Evolutionary conservation across 2,888 invertebrate species (phyloP), one percentile per base, ranked within the genome.

Genomic region (Xylophagus ater): DNA sequence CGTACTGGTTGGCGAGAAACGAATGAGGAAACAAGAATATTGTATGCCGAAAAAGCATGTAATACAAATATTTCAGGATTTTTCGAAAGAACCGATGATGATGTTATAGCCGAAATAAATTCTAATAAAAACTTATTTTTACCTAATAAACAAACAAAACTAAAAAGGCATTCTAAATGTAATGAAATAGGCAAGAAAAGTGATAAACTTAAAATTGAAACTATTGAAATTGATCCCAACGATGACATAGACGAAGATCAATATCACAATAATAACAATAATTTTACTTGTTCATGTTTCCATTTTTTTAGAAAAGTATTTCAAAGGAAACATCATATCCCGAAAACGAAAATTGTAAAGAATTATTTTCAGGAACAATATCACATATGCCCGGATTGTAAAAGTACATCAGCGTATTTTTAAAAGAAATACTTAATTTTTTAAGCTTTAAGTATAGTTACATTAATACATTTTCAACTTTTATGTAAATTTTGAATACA

Each of bases 321-420:
- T 17, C 18, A 18, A 13, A 8, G 33, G 8, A 24, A 10, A n/a
- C 12, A 28, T 7, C 10, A 6, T 13, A 28, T 15, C 14, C 13
- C 17, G 14, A 20, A 12, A n/a, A 12, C 26, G 8, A 26, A 13
- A 12, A 21, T n/a, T 36, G 9, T 36, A 28, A 13, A 36, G 29
- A 20, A 21, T 24, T 14, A 17, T 24, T 23, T 31, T 37, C n/a
- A n/a, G n/a, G n/a, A n/a, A n/a, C n/a, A n/a, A n/a, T 37, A 25
- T 30, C 31, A 31, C 24, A 14, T 37, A 8, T 37, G 37, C 12
- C 37, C 37, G 3, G 37, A 37, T 20, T 37, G 37, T 31, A 37
- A 30, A 23, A 31, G 37, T 13, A 20, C 28, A 2, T 17, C 24
- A 15, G 34, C 34, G 9, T 25, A 25, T 14, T 34, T 34, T 14